Evolutionary conservation across 2,113 vertebrate species (phyloP), one percentile per base, ranked within the genome.

Genomic region (Lampris incognitus): DNA sequence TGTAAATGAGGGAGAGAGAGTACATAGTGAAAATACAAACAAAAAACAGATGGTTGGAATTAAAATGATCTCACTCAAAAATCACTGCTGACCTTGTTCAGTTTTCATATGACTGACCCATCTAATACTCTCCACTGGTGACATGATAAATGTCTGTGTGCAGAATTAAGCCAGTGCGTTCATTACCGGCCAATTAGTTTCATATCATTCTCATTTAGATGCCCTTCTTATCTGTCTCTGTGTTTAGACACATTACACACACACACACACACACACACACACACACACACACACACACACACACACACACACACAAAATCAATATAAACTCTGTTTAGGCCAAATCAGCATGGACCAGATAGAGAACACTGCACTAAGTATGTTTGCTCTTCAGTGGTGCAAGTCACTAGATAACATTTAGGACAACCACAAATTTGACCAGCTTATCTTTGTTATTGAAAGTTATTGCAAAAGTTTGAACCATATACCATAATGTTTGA

Each of bases 121-220:
- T 24, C 24, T 24, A 24, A 24, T 63, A 68, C 82, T 85, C 81
- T 76, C 64, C 79, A 41, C 68, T 79, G 70, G 55, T 51, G 76
- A 87, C 81, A 78, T 76, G 62, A 42, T 56, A 74, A 81, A 88
- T 81, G 83, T 88, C 78, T 41, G 55, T 73, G n/a, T 70, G 59
- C 76, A 81, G 83, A 68, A 89, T 91, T 90, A 87, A 84, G 66
- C 83, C 85, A 71, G 64, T 63, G 80, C 74, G 87, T 88, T 86
- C 80, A 87, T 88, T 82, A 81, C 80, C 64, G 78, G 42, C 69
- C 74, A 89, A 89, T 92, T 89, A 91, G 82, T 87, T 79, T 79
- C 74, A 76, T 66, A 74, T 44, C 76, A 72, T 65, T 77, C 68
- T 78, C 71, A 72, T 81, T 79, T 81, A 87, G 76, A 66, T 1